These are phyloP conservation scores for Phyllotis vaccarum DNA, from an alignment of 2,797 vertebrate species.

Conservation along the genomic window DNA sequence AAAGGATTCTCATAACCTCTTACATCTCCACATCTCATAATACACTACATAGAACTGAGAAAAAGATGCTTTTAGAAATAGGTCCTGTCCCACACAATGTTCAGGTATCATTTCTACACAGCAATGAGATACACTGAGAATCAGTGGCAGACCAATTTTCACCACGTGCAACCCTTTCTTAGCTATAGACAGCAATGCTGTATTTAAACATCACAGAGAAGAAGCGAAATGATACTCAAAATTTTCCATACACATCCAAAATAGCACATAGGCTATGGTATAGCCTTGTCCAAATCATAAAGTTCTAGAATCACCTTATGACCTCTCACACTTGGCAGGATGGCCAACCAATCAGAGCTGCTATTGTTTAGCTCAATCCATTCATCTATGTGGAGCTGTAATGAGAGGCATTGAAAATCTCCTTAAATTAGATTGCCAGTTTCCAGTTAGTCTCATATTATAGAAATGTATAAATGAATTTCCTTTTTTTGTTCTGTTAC, in stretches of 20 bases:
- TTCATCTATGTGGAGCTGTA: neutral
- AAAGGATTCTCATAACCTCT: neutral
- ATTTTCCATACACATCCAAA: neutral
- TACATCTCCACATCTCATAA: neutral
- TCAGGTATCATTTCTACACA: neutral
- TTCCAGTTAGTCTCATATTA: constrained; percentile 30
- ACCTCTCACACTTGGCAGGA: neutral
- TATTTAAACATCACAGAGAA: neutral
- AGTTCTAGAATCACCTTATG: neutral
- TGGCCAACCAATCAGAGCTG: neutral
- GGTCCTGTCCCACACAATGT: neutral
- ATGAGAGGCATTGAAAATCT: neutral
- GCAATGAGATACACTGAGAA: neutral
- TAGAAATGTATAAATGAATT: neutral
- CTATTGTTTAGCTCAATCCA: neutral
- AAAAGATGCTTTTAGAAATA: neutral
- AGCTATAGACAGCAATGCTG: neutral
- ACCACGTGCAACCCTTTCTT: neutral
- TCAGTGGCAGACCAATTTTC: neutral
- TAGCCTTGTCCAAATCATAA: neutral
- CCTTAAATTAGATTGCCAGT: neutral
- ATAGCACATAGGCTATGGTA: neutral
- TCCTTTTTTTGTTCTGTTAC: neutral
- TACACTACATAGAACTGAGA: neutral
- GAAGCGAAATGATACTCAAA: neutral